Evolutionary conservation across 2,888 invertebrate genomes (phyloP).

Genomic region (Odontomyia ornata): DNA sequence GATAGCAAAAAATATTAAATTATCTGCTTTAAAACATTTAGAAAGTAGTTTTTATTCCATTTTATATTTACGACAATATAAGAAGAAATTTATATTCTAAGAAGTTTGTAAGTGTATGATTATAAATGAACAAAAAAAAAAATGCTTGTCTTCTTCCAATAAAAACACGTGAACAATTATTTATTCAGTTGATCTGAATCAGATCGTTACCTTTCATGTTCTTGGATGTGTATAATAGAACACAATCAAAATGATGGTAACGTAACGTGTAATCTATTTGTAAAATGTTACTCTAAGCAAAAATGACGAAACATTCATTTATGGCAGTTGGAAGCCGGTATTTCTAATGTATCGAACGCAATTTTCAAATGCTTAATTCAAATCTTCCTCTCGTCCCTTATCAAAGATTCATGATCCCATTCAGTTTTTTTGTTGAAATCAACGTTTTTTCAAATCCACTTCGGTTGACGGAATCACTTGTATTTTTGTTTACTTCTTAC

Average conservation of each 20-base stretch:
- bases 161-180: too few species aligned
- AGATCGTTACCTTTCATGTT: too few species aligned
- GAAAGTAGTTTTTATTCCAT: conserved; percentile 10
- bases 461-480: neutral
- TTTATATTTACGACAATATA: conserved; percentile 22
- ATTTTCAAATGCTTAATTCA: neutral
- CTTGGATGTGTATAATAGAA: too few species aligned
- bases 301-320: neutral
- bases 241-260: too few species aligned
- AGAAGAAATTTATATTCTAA: neutral
- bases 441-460: neutral
- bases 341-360: conserved; percentile 4
- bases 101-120: neutral
- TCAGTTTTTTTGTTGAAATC: neutral
- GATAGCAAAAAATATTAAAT: too few species aligned
- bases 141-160: too few species aligned
- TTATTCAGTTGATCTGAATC: too few species aligned
- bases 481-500: neutral
- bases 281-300: neutral
- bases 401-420: neutral
- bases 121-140: conserved; percentile 15
- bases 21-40: conserved; percentile 20
- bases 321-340: conserved; percentile 29
- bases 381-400: neutral
- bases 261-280: too few species aligned